These are phyloP conservation scores for Bombus soroeensis DNA, from an alignment of 1,140 invertebrate genomes.

Conservation along the genomic window DNA sequence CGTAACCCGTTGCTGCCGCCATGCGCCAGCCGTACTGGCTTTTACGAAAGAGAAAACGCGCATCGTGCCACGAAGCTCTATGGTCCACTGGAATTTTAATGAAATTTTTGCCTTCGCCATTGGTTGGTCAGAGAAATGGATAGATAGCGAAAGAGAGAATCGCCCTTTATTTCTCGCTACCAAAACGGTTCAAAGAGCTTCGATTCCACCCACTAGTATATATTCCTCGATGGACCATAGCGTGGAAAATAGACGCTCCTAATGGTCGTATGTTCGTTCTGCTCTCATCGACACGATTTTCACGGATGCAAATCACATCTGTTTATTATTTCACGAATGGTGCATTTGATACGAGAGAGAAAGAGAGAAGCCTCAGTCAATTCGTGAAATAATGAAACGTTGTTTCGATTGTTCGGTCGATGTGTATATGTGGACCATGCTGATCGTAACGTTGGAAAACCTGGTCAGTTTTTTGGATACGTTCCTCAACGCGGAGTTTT, in stretches of 20 bases:
- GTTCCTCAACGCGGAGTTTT: background rate
- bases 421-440: background rate
- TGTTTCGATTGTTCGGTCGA: constrained; percentile 6
- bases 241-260: constrained; percentile 5
- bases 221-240: background rate
- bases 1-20: constrained; percentile 7
- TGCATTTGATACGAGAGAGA: too few species aligned
- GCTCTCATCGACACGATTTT: background rate
- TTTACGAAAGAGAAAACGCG: constrained; percentile 7
- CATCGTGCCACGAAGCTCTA: background rate
- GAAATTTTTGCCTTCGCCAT: constrained; percentile 22
- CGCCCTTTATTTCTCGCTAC: background rate
- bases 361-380: background rate
- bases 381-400: constrained; percentile 22
- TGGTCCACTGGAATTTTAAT: constrained; percentile 37
- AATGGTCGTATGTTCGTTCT: background rate
- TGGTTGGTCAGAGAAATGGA: background rate
- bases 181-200: background rate
- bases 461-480: constrained; percentile 15
- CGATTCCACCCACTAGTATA: background rate
- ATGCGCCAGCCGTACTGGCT: background rate
- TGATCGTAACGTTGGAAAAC: background rate
- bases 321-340: constrained; percentile 1
- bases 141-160: background rate
- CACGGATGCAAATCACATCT: constrained; percentile 12